Base-by-base conservation (phyloP, 2,113 vertebrate genomes). In the Gnathonemus longibarbis region DNA sequence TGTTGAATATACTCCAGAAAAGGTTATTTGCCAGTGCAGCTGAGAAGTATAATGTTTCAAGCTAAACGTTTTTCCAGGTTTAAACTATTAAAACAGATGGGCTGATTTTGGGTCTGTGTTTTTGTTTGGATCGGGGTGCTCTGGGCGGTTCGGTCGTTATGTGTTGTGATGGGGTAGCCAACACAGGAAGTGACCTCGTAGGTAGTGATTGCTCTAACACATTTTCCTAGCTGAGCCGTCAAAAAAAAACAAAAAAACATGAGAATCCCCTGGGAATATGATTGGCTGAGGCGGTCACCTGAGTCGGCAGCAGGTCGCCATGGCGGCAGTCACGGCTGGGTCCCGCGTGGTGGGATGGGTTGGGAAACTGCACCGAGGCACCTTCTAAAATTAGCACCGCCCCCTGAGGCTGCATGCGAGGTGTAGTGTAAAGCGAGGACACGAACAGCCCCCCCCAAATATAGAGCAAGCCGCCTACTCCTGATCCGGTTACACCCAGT, bases 361-460 rank as follows among this genome's bases (percentile, higher is more conserved):
- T 91, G 87, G 93, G 91, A 95, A 94, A 88, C 80, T 91, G 90
- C 91, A 89, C 93, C 90, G 90, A 91, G 91, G 92, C 92, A 91
- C 88, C 92, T 94, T 94, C 95, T 95, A 95, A 95, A 96, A 95
- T 95, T 95, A 95, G 94, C 91, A 62, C 66, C 39, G 91, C 85
- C 89, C 93, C 92, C 93, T 90, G 93, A 91, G 92, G 91, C 92
- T 93, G 94, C n/a, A 31, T 70, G 10, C 27, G 62, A 70, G 62
- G 27, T 13, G 27, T 70, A 31, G 91, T 92, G 92, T 92, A 96
- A 96, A 95, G 92, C 89, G 89, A 94, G 93, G 94, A 93, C 91
- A 53, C 17, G 5, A 15, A 39, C 5, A 31, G 62, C 93, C 62
- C 27, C 13, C 92, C 93, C 91, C 94, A 94, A 95, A 94, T 95